phyloP scores from a whole-genome alignment of 2,113 vertebrate genomes.

The Oxyura jamaicensis region DNA sequence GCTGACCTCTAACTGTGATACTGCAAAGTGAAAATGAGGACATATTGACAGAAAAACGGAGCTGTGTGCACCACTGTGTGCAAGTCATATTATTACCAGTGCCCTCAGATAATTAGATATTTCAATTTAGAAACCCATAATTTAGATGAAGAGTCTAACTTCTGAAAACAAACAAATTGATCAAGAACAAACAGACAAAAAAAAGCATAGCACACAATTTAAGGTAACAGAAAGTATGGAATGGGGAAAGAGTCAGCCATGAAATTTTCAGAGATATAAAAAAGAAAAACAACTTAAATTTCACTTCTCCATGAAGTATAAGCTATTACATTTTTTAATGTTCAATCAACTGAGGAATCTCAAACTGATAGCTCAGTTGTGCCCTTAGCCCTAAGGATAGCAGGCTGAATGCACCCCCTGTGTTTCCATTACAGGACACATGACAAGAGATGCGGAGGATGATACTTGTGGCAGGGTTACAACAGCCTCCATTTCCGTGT shows the following conservation, averaged over 20 bases:
- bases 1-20: not conserved
- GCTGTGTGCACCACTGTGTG: not conserved
- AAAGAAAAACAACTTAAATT: not conserved
- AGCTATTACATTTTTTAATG: not conserved
- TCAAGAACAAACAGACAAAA: not conserved
- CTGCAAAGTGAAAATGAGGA: not conserved
- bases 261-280: not conserved
- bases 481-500: not conserved
- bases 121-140: not conserved
- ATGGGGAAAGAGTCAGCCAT: not conserved
- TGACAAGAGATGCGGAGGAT: not conserved
- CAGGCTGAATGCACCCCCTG: not conserved
- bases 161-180: not conserved
- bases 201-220: not conserved
- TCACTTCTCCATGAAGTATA: not conserved
- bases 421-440: rapidly evolving
- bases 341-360: not conserved
- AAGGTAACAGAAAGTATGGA: not conserved
- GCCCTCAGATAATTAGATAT: not conserved
- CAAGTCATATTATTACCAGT: not conserved
- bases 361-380: not conserved
- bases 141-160: not conserved
- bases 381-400: not conserved
- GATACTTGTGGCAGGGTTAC: rapidly evolving
- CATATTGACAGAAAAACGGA: not conserved